Evolutionary conservation across 2,888 invertebrate genomes (phyloP).

Genomic region (Hirudinaria manillensis): DNA sequence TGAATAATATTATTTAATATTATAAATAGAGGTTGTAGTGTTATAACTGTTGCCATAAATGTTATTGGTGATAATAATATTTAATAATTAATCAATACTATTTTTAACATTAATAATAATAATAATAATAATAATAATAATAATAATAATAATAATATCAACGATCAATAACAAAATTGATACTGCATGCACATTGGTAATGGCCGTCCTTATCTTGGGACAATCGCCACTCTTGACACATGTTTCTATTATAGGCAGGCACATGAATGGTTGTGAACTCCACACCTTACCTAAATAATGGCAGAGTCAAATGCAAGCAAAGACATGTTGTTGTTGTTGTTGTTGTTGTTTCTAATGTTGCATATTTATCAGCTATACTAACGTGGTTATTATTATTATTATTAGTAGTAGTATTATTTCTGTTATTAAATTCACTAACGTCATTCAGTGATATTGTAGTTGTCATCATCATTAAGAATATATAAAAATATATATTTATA

Average conservation of each 20-base stretch:
- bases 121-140: background rate
- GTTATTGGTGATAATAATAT: background rate
- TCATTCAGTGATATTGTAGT: background rate
- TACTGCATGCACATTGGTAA: no score
- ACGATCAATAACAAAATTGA: no score
- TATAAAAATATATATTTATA: background rate
- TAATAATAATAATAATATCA: background rate
- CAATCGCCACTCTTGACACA: no score
- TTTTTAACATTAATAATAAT: background rate
- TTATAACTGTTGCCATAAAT: background rate
- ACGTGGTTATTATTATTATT: background rate
- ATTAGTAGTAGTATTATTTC: background rate
- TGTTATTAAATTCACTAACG: background rate
- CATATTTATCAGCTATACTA: background rate
- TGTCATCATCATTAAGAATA: background rate
- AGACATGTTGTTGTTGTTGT: background rate
- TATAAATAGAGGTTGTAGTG: background rate
- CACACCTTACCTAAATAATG: no score
- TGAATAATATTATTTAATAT: no score
- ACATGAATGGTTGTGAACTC: no score
- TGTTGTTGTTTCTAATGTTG: background rate
- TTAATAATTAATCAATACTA: background rate
- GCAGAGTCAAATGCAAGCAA: no score
- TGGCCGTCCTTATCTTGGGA: no score
- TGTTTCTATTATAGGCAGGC: no score